phyloP scores from a whole-genome alignment of 2,113 vertebrate genomes.

The Mesembrinibis cayennensis region DNA sequence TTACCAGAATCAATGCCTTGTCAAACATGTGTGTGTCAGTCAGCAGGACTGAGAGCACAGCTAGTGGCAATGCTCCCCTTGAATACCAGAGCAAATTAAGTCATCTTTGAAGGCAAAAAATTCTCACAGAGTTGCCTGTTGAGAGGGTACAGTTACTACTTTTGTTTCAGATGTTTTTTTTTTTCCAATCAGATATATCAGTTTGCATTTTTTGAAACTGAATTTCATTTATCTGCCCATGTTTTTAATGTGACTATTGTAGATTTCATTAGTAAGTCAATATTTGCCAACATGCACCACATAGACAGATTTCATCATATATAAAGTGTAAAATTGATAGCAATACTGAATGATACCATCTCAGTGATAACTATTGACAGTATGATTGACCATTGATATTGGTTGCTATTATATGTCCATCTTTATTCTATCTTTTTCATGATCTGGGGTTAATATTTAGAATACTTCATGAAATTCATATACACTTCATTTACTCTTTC shows the following conservation, averaged over 20 bases:
- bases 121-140: accelerated
- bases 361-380: neutral
- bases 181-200: neutral
- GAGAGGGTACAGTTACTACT: neutral
- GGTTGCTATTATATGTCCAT: neutral
- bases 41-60: neutral
- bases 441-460: neutral
- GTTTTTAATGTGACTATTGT: neutral
- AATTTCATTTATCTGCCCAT: neutral
- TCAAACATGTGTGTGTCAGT: neutral
- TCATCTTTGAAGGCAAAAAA: neutral
- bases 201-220: neutral
- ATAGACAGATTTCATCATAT: neutral
- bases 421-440: neutral
- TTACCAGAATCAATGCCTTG: neutral
- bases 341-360: neutral
- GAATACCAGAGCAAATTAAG: neutral
- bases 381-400: neutral
- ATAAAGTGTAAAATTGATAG: neutral
- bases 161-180: neutral
- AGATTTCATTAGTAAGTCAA: neutral
- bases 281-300: neutral
- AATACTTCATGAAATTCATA: neutral
- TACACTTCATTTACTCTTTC: neutral
- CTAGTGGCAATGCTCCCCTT: neutral